Evolutionary conservation across 2,888 invertebrate species (phyloP).

Genomic region (Ditula angustiorana): DNA sequence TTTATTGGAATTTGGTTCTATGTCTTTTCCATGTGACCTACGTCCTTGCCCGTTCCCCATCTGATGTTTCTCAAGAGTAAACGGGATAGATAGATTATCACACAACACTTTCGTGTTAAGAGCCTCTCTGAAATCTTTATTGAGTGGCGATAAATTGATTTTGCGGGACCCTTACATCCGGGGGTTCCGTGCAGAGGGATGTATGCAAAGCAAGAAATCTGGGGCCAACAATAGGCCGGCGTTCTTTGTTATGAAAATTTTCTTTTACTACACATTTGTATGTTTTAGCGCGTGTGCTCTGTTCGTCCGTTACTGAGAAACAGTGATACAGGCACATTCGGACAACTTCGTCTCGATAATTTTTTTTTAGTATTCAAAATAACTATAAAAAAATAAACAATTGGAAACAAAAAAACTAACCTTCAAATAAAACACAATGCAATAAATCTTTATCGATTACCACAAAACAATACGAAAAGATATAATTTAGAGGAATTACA

Average conservation of each 20-base stretch:
- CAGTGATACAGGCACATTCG: not conserved
- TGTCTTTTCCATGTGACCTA: slow-evolving; percentile 43
- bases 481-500: no score
- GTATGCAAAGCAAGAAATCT: slow-evolving; percentile 29
- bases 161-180: slow-evolving; percentile 32
- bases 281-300: not conserved
- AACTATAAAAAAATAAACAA: no score
- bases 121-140: slow-evolving; percentile 63
- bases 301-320: not conserved
- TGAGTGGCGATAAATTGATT: slow-evolving; percentile 67
- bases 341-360: no score
- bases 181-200: slow-evolving; percentile 26
- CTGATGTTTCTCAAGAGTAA: slow-evolving; percentile 53
- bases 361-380: no score
- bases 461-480: no score
- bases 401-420: no score
- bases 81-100: slow-evolving; percentile 57
- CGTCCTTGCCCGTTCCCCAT: slow-evolving; percentile 45
- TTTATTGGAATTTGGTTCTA: not conserved
- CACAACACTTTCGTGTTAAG: slow-evolving; percentile 62
- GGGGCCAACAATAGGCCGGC: slow-evolving; percentile 18
- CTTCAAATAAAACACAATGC: no score
- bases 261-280: slow-evolving; percentile 8
- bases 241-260: slow-evolving; percentile 31
- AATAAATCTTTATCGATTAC: no score